Conservation (phyloP, 2,113 vertebrate genomes). For the Physeter macrocephalus region DNA sequence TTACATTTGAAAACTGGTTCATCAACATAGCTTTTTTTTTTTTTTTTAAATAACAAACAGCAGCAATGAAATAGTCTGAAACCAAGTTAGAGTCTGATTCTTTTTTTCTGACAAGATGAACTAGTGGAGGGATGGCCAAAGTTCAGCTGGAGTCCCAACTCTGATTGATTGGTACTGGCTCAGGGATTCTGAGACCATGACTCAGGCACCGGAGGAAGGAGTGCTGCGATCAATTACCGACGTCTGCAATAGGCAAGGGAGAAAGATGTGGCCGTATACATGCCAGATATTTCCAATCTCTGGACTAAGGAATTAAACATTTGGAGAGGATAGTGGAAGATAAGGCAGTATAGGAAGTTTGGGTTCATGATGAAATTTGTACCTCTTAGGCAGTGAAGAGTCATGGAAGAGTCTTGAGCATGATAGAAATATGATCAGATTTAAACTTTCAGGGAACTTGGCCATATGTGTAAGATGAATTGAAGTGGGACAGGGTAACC, state of each 20-base stretch:
- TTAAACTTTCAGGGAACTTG: neutral
- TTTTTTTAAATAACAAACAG: neutral
- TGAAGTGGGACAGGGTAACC: neutral
- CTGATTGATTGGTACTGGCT: neutral
- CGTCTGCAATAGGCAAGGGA: neutral
- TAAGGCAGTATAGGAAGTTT: fast-evolving
- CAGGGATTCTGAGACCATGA: neutral
- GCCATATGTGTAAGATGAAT: neutral
- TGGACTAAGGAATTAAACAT: neutral
- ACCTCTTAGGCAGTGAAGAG: neutral
- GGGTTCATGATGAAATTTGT: neutral
- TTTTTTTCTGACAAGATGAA: neutral
- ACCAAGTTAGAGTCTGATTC: neutral
- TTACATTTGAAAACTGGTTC: conserved; percentile 34
- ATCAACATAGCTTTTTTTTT: neutral
- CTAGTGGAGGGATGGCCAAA: neutral
- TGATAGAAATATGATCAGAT: no score
- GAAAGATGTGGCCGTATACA: neutral
- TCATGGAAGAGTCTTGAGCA: neutral
- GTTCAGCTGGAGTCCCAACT: neutral
- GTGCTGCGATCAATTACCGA: neutral
- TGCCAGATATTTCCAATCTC: neutral
- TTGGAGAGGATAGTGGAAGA: neutral
- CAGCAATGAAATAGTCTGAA: neutral
- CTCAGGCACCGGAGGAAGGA: neutral